Conservation (phyloP, 2,888 invertebrate genomes). For the Alloplasta piceator region DNA sequence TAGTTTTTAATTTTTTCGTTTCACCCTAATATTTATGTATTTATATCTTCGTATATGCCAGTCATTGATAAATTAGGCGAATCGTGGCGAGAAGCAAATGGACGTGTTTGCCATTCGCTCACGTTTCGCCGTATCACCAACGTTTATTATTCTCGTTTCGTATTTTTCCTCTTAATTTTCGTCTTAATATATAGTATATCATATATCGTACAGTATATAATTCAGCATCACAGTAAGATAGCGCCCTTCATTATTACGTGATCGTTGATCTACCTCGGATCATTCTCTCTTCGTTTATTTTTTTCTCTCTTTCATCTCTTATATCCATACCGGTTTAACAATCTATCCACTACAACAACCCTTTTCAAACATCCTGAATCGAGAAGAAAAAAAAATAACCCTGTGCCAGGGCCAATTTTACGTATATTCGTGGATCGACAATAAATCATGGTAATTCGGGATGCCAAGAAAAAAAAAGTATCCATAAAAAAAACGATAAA, state of each 20-base stretch:
- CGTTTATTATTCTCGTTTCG: constrained; percentile 32
- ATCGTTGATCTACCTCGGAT: constrained; percentile 78
- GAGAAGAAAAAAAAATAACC: constrained; percentile 30
- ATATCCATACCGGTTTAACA: constrained; percentile 75
- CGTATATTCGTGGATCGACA: constrained; percentile 53
- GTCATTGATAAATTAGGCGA: constrained; percentile 51
- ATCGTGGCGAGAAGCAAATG: constrained; percentile 56
- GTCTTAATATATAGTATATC: constrained; percentile 62
- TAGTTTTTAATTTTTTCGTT: no score
- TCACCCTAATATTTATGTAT: no score
- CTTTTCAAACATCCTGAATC: constrained; percentile 74
- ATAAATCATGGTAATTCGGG: constrained; percentile 51
- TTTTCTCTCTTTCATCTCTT: constrained; percentile 36
- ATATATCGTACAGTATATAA: constrained; percentile 78
- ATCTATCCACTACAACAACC: constrained; percentile 80
- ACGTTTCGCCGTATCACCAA: constrained; percentile 53
- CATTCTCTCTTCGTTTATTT: constrained; percentile 53
- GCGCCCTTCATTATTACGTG: constrained; percentile 81
- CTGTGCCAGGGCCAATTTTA: constrained; percentile 51
- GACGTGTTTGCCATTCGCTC: constrained; percentile 57
- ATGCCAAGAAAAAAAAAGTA: constrained; percentile 33
- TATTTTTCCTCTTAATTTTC: constrained; percentile 4
- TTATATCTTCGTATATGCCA: constrained; percentile 22
- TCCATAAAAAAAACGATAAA: constrained; percentile 46
- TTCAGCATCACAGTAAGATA: constrained; percentile 83